Conservation (phyloP, 2,113 vertebrate species). For the Hippolais icterina region DNA sequence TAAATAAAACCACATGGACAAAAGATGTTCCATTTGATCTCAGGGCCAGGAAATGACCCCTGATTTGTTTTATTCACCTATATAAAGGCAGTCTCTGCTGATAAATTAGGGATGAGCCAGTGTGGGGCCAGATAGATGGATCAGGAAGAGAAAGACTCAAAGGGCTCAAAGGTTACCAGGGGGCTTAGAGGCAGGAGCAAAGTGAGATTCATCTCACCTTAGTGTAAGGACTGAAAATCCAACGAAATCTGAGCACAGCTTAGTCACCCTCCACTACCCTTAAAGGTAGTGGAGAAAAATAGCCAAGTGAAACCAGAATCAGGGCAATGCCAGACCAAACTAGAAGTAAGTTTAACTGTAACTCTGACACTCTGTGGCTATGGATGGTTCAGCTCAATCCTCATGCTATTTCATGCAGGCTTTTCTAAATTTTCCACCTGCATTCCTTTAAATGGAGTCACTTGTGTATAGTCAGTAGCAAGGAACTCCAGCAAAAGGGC, state of each 20-base stretch:
- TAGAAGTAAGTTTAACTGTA: background rate
- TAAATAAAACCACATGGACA: background rate
- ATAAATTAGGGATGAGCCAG: background rate
- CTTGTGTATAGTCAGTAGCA: background rate
- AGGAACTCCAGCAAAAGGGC: background rate
- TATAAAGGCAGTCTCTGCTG: background rate
- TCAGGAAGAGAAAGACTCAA: background rate
- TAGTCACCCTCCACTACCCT: background rate
- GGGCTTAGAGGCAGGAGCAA: background rate
- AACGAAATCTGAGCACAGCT: background rate
- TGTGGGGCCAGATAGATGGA: background rate
- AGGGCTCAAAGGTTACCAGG: background rate
- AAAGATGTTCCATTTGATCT: background rate
- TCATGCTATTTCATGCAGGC: background rate
- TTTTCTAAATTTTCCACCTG: background rate
- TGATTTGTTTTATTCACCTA: background rate
- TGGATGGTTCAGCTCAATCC: background rate
- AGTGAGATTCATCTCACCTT: background rate
- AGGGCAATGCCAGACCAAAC: background rate
- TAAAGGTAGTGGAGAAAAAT: background rate
- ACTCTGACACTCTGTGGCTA: background rate
- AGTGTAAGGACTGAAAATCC: background rate
- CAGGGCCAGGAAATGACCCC: background rate
- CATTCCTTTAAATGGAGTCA: background rate
- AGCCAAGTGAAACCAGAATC: background rate